These are phyloP conservation scores for Geopemphigus sp. DNA, from an alignment of 1,140 invertebrate genomes.

Conservation along the genomic window DNA sequence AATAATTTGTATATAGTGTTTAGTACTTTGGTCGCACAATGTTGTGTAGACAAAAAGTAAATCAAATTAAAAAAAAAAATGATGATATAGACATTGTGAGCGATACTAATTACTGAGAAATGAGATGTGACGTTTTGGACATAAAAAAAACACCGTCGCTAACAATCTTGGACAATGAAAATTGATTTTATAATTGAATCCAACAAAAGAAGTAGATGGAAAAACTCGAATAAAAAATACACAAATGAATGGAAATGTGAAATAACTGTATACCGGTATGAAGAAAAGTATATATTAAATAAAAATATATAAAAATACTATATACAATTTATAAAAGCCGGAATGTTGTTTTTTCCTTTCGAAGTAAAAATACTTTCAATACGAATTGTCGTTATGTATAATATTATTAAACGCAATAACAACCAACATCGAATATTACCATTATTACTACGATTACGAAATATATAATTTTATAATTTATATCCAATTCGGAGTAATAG, in stretches of 20 bases:
- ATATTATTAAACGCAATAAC: too few relatives aligned
- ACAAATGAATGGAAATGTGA: not conserved
- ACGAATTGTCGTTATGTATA: too few relatives aligned
- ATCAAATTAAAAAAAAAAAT: not conserved
- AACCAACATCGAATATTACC: too few relatives aligned
- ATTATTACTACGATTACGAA: too few relatives aligned
- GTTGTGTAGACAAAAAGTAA: not conserved
- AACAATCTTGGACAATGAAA: not conserved
- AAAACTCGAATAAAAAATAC: not conserved
- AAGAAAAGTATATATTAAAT: too few relatives aligned
- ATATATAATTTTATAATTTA: too few relatives aligned
- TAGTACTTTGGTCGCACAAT: not conserved
- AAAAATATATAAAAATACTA: too few relatives aligned
- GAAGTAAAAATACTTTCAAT: too few relatives aligned
- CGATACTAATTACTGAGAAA: not conserved
- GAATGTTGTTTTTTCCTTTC: too few relatives aligned
- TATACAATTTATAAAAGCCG: too few relatives aligned
- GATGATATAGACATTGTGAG: too few relatives aligned
- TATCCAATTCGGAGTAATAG: not conserved
- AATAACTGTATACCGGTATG: not conserved
- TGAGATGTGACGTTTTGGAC: not conserved
- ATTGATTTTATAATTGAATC: not conserved
- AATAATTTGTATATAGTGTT: not conserved
- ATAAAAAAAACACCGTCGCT: not conserved
- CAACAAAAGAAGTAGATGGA: not conserved